Base-by-base conservation (phyloP, 2,888 invertebrate species). In the Mythimna loreyi region DNA sequence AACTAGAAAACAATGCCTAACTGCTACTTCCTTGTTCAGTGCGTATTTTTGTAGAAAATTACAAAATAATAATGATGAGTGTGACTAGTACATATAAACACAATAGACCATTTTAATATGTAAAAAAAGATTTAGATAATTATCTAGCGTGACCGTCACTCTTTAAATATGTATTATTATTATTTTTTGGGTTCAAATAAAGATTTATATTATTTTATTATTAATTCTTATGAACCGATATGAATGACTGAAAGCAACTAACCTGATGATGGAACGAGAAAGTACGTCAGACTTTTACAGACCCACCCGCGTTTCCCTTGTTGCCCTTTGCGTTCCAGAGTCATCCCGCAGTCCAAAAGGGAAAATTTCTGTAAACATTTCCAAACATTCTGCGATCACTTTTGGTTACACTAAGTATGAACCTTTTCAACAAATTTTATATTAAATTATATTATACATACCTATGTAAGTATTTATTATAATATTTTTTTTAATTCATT, bases 51-150 rank as follows among this genome's bases (percentile, higher is more conserved):
- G 2, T 23, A n/a, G 1, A 55, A n/a, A 62, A 72, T 45, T 1
- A 53, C 33, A 62, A 63, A 55, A 63, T 47, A 73, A 45, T 47
- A 30, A 70, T 63, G 64, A 63, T 70, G 40, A 49, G 16, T 52
- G 21, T 23, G 36, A 3, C 0, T 33, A 19, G 19, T 8, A 53
- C n/a, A 58, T 43, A 2, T 36, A 8, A 21, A 16, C 2, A 40
- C 6, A 28, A 25, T 28, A 52, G n/a, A n/a, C 7, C 13, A 52
- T 52, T 62, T 40, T 25, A 52, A 28, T 62, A 52, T 28, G n/a
- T 28, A 3, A n/a, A 45, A 45, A 43, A 45, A n/a, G 8, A 43
- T 19, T 11, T 53, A 19, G 16, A 25, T 16, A 30, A n/a, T 33
- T 45, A 45, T 21, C 25, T 40, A 21, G 57, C 36, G 47, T 75